Evolutionary conservation across 2,797 vertebrate species (phyloP), one percentile per base, ranked within the genome.

Genomic region (Cynopterus sphinx): DNA sequence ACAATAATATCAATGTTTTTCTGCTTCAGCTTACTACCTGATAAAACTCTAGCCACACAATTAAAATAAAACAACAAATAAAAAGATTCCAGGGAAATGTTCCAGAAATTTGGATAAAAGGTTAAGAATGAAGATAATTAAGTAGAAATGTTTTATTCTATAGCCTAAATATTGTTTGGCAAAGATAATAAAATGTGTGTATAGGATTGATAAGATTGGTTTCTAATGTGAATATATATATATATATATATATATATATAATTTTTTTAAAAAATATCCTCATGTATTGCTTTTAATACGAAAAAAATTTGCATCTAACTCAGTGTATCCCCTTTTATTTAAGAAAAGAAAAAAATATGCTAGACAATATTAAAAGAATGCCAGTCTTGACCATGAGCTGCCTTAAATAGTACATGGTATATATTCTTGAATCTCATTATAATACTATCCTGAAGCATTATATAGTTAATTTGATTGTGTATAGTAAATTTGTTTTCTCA

Each of bases 1-100:
- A 65, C 15, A 9, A 61, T 46, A 86, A 92, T 78, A 19, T 86
- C 11, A 9, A 0, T 84, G 2, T 17, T 59, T 97, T 94, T 95
- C 46, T 10, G 0, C 12, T 87, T 96, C 68, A 83, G 6, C 28
- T 93, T 21, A 71, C 36, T 93, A 22, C 22, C 46, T 73, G 43
- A 70, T 70, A 83, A 96, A n/a, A 90, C 53, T 86, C 8, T n/a
- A 39, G n/a, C 63, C 83, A 59, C 43, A 73, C 0, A 16, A 51
- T 17, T 77, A 17, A 26, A 81, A 87, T 1, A n/a, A 74, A 49
- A 11, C 8, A 46, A 17, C 59, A 46, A 43, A 55, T 13, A 55
- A 33, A 28, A 53, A 19, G 3, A 63, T 24, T 77, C 22, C 74
- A 94, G 19, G 2, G 1, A 65, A 31, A 88, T 79, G 0, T 41